phyloP scores from a whole-genome alignment of 2,113 vertebrate species.

The Euleptes europaea region DNA sequence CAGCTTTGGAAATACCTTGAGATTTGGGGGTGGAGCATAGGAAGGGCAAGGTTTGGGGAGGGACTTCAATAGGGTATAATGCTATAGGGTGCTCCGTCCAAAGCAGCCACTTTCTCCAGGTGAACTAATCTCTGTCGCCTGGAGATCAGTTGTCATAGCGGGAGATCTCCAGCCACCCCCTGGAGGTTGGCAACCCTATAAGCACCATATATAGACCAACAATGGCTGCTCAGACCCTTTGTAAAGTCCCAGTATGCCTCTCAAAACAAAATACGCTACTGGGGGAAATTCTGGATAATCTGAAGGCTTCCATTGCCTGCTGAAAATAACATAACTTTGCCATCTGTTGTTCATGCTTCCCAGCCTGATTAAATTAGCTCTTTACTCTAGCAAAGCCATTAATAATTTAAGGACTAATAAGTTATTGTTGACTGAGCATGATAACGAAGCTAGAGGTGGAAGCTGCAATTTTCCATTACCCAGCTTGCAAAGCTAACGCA shows the following conservation, averaged over 20 bases:
- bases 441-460: neutral
- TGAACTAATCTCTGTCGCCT: no score
- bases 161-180: no score
- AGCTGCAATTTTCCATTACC: neutral
- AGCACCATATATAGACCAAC: neutral
- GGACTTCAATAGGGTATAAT: no score
- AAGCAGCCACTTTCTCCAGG: no score
- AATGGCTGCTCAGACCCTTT: no score
- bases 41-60: no score
- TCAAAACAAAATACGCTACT: neutral
- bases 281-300: neutral
- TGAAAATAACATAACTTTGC: neutral
- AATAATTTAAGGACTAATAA: slow-evolving; percentile 4
- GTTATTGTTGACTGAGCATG: slow-evolving; percentile 8
- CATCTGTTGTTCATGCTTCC: neutral
- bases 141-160: no score
- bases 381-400: neutral
- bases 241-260: neutral
- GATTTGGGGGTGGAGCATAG: no score
- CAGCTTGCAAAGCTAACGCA: neutral
- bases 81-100: no score
- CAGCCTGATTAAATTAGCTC: neutral
- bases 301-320: neutral
- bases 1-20: no score
- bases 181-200: no score